phyloP scores from a whole-genome alignment of 2,113 vertebrate genomes.

The Actenoides lindsayi region DNA sequence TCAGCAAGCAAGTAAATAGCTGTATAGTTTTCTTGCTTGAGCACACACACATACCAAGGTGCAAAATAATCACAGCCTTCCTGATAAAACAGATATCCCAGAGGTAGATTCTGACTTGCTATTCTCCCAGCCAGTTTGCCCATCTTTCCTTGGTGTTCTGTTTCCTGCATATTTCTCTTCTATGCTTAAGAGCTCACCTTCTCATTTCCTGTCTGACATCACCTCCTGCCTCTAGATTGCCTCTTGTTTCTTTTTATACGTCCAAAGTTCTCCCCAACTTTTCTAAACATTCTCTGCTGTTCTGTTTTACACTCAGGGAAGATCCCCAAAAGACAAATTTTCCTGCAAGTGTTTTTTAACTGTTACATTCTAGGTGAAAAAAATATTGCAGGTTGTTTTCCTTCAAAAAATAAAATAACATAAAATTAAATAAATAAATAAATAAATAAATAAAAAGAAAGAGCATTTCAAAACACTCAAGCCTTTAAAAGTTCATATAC shows the following conservation, averaged over 20 bases:
- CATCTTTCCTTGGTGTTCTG: not conserved
- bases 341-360: not conserved
- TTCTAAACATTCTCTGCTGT: not conserved
- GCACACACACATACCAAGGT: conserved; percentile 23
- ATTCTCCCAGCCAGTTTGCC: not conserved
- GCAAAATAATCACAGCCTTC: not conserved
- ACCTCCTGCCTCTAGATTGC: not conserved
- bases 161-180: not conserved
- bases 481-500: not conserved
- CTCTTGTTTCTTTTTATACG: not conserved
- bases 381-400: not conserved
- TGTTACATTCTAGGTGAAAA: not conserved
- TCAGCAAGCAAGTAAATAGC: not conserved
- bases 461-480: not conserved
- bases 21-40: conserved; percentile 36
- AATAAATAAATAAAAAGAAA: not conserved
- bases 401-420: too few relatives aligned
- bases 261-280: not conserved
- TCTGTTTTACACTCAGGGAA: not conserved
- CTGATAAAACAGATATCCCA: conserved; percentile 23
- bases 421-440: not conserved
- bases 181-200: not conserved
- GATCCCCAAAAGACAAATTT: not conserved
- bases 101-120: not conserved
- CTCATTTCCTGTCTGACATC: not conserved